A percentile compares a stretch with the other conserved stretches of the same genome.
phyloP scores from a whole-genome alignment of 2,888 invertebrate genomes.

The Neria commutata region DNA sequence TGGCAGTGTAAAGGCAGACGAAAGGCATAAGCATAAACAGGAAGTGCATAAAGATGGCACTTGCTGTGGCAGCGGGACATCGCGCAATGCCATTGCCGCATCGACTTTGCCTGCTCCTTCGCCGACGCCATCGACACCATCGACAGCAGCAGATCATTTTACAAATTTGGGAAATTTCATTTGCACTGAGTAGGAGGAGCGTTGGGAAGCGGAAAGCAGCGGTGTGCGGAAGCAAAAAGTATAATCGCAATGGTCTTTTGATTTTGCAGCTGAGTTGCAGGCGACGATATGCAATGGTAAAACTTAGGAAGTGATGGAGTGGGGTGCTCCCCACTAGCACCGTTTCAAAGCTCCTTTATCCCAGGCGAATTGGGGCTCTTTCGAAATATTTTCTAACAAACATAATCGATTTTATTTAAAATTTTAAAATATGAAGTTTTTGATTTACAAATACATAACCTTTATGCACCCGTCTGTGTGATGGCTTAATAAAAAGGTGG shows the following conservation, averaged over 20 bases:
- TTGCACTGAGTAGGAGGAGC: conserved; percentile 29
- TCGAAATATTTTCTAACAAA: too few relatives aligned
- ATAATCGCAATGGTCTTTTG: conserved; percentile 22
- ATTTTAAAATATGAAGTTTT: background rate
- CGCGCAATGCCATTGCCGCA: background rate
- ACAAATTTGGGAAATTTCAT: conserved; percentile 45
- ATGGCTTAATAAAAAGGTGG: too few relatives aligned
- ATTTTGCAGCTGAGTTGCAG: conserved; percentile 9
- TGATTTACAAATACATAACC: too few relatives aligned
- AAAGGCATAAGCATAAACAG: conserved; percentile 46
- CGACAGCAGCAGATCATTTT: conserved; percentile 24
- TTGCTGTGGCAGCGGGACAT: background rate
- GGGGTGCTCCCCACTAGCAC: too few relatives aligned
- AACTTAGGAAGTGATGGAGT: too few relatives aligned
- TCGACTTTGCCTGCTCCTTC: background rate
- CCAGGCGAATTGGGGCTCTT: too few relatives aligned
- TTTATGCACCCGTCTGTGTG: too few relatives aligned
- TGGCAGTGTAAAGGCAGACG: too few relatives aligned
- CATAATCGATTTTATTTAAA: too few relatives aligned
- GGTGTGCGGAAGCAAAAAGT: conserved; percentile 10
- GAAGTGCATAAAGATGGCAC: conserved; percentile 38
- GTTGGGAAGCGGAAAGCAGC: conserved; percentile 11
- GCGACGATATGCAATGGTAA: background rate
- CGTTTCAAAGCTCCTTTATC: too few relatives aligned
- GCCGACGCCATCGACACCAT: conserved; percentile 22